Evolutionary conservation across 2,888 invertebrate genomes (phyloP).

Genomic region (Cecidostiba fungosa): DNA sequence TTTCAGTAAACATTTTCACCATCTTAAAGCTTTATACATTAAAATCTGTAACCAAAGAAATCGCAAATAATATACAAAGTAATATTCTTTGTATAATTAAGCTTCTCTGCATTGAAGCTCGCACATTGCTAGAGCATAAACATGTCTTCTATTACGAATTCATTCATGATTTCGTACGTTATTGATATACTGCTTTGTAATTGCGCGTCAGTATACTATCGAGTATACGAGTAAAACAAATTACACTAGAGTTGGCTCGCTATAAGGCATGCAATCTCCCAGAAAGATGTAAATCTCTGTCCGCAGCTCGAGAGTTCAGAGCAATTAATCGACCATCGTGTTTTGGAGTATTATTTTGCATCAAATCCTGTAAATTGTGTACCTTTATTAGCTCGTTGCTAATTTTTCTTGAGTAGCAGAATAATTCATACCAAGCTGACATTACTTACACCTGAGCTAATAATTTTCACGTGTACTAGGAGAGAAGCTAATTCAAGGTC

Average conservation of each 20-base stretch:
- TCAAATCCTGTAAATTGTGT: slow-evolving; percentile 37
- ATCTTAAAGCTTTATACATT: slow-evolving; percentile 32
- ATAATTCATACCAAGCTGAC: not conserved
- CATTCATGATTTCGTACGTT: slow-evolving; percentile 23
- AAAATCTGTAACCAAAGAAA: slow-evolving; percentile 32
- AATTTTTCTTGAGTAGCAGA: not conserved
- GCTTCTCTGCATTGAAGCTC: slow-evolving; percentile 30
- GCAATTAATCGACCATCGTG: slow-evolving; percentile 8
- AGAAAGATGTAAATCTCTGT: slow-evolving; percentile 20
- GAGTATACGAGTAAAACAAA: slow-evolving; percentile 20
- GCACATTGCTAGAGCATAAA: slow-evolving; percentile 8
- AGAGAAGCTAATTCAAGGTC: slow-evolving; percentile 95
- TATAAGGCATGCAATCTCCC: slow-evolving; percentile 37
- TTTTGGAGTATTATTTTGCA: slow-evolving; percentile 43
- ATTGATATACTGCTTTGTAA: slow-evolving; percentile 39
- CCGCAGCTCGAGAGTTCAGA: slow-evolving; percentile 18
- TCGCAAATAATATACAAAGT: slow-evolving; percentile 18
- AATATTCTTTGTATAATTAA: slow-evolving; percentile 8
- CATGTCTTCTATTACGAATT: slow-evolving; percentile 18
- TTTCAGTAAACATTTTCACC: slow-evolving; percentile 17
- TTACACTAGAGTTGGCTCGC: slow-evolving; percentile 24
- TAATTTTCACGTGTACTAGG: slow-evolving; percentile 89
- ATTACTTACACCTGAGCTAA: slow-evolving; percentile 43
- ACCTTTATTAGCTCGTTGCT: not conserved
- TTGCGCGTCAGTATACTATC: not conserved